Percentiles rank a stretch among this genome's conserved stretches.
Conservation (phyloP, 2,797 vertebrate species). For the Chrysocyon brachyurus region DNA sequence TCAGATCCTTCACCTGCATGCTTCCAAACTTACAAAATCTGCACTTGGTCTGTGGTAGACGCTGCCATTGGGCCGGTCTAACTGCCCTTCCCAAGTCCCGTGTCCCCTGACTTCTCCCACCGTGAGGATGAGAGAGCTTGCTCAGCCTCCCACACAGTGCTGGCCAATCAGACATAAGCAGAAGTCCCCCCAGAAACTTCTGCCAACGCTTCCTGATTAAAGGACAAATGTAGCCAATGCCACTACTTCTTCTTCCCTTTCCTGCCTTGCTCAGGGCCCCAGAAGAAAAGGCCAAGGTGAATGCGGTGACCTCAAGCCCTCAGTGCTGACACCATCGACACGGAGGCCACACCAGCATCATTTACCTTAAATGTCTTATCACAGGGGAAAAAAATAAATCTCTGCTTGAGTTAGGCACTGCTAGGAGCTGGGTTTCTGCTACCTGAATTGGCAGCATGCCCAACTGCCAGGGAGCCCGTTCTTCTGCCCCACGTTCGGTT, state of each 20-base stretch:
- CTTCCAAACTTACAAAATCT: too few species aligned
- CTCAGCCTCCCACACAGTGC: background rate
- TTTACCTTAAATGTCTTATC: background rate
- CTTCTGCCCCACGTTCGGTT: background rate
- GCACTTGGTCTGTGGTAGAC: background rate
- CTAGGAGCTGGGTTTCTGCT: background rate
- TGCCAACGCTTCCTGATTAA: background rate
- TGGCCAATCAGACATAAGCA: background rate
- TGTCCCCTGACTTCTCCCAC: background rate
- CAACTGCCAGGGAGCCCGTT: background rate
- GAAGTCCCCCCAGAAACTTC: background rate
- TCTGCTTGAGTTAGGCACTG: background rate
- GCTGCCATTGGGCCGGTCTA: background rate
- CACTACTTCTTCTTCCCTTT: too few species aligned
- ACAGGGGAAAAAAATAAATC: background rate
- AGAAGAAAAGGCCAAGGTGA: background rate
- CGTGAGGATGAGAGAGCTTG: background rate
- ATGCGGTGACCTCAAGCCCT: background rate
- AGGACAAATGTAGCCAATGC: background rate
- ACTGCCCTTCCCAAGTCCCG: background rate
- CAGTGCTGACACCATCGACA: background rate
- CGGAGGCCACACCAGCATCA: background rate
- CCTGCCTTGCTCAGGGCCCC: background rate
- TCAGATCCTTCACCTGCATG: background rate
- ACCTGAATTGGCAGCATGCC: background rate